Evolutionary conservation across 2,888 invertebrate genomes (phyloP), one percentile per base, ranked within the genome.

Genomic region (Aporophyla nigra): DNA sequence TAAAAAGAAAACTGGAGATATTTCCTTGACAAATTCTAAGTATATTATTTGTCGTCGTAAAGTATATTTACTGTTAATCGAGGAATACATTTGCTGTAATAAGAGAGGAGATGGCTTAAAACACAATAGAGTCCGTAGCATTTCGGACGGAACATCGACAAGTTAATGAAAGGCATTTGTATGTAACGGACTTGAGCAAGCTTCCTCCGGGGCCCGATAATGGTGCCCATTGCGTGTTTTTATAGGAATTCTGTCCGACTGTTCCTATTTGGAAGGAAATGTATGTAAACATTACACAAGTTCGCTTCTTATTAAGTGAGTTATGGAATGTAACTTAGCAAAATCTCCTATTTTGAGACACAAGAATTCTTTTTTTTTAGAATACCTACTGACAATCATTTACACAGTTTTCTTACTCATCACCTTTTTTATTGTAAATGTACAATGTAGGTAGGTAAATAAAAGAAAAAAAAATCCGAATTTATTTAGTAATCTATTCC

Each of bases 121-220:
- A 91, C 91, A 93, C 92, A 94, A 93, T 92, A 87, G 92, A 46
- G 88, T 82, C 85, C 84, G 91, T 90, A 92, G 88, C 88, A 91
- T 94, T 94, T 94, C 91, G 92, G 95, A 92, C 93, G 93, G 89
- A 95, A 93, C 95, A 94, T 93, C 92, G 93, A 93, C 92, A 92
- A 94, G 93, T 94, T 96, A 96, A 96, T 96, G 95, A 96, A 94
- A 95, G 93, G 91, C 96, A 96, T 96, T 96, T 96, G 95, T 96
- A 96, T 96, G 96, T 95, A 95, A 95, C 95, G 93, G 94, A 95
- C 95, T 94, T 92, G 91, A 92, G 94, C 92, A 92, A 93, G 94
- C 94, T 95, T 95, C 95, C 95, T 96, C 93, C 90, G 91, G 93
- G 92, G 93, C 92, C 91, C 92, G 92, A 93, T 94, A 92, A 93